Evolutionary conservation across 2,113 vertebrate genomes (phyloP).

Genomic region (Chloropsis cyanopogon): DNA sequence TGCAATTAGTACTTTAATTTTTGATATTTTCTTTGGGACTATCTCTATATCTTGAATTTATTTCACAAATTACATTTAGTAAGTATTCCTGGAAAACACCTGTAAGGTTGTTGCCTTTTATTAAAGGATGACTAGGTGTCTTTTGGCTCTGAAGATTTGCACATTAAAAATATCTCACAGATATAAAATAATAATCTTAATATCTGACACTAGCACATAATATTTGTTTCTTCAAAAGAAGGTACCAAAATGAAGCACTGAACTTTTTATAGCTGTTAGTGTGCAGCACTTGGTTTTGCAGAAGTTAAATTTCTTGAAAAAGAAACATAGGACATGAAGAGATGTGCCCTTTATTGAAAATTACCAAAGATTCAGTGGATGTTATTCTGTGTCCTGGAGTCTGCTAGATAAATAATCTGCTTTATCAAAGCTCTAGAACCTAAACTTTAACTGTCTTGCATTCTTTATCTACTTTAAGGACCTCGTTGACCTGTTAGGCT

Average conservation of each 20-base stretch:
- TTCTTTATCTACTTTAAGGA: neutral
- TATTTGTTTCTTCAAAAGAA: neutral
- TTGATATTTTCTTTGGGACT: neutral
- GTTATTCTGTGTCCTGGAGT: neutral
- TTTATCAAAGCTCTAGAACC: neutral
- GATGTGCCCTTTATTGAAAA: neutral
- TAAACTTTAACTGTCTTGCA: neutral
- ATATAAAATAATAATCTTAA: neutral
- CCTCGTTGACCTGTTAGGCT: neutral
- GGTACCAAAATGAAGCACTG: neutral
- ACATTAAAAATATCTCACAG: neutral
- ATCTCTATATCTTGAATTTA: neutral
- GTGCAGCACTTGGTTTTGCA: neutral
- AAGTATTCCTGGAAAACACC: neutral
- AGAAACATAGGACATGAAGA: neutral
- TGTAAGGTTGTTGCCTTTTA: neutral
- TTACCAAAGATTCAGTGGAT: neutral
- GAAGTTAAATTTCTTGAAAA: neutral
- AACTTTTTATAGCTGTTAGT: neutral
- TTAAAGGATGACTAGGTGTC: neutral
- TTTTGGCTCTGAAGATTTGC: neutral
- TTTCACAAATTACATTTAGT: neutral
- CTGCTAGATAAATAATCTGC: neutral
- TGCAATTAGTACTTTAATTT: neutral
- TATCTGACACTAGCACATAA: neutral